Conservation (phyloP, 2,113 vertebrate species). For the Cyprinus carpio region DNA sequence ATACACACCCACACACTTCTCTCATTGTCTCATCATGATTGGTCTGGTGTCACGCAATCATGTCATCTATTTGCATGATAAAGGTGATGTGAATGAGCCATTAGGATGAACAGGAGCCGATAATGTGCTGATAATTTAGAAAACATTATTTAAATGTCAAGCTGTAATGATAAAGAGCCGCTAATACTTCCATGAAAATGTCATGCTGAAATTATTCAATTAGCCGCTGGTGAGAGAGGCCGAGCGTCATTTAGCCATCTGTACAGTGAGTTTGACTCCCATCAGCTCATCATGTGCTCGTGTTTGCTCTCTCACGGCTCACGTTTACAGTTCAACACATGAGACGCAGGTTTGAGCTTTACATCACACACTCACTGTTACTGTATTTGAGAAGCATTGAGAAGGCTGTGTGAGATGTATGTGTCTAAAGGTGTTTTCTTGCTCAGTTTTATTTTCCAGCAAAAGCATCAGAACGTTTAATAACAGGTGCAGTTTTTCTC, state of each 20-base stretch:
- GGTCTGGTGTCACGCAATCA: conserved; percentile 49
- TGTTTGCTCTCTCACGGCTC: conserved; percentile 56
- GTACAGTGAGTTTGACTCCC: too few relatives aligned
- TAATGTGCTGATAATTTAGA: conserved; percentile 74
- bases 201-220: conserved; percentile 80
- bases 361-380: not conserved
- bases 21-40: not conserved
- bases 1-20: not conserved
- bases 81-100: conserved; percentile 49
- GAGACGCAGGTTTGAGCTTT: not conserved
- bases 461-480: too few relatives aligned
- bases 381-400: not conserved
- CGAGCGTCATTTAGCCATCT: not conserved
- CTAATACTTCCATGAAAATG: conserved; percentile 78
- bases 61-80: conserved; percentile 62
- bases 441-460: too few relatives aligned
- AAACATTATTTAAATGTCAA: conserved; percentile 79
- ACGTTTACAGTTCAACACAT: not conserved
- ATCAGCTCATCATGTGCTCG: not conserved
- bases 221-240: conserved; percentile 67
- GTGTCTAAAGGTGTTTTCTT: too few relatives aligned
- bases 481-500: too few relatives aligned
- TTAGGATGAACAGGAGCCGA: conserved; percentile 68
- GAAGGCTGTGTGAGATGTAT: too few relatives aligned
- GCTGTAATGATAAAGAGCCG: conserved; percentile 68